Evolutionary conservation across 1,140 invertebrate species (phyloP), one percentile per base, ranked within the genome.

Genomic region (Sarcophaga bullata): DNA sequence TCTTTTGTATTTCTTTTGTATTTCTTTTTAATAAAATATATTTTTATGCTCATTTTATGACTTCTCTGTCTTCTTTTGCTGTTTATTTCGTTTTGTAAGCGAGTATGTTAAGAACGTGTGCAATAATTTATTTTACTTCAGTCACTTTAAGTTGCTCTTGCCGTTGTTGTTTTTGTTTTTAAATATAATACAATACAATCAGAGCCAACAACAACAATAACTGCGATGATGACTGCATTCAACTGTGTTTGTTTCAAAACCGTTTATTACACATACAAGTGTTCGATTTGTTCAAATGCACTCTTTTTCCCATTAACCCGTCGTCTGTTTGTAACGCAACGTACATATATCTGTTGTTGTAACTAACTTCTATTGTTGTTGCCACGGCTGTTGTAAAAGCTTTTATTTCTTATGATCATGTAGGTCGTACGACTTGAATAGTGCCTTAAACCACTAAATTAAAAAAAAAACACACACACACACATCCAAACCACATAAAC

Each of bases 401-500:
- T 15, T n/a, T 68, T 68, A 7, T 68, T 68, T 68, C 8, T 25
- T 17, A 78, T 17, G 19, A n/a, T n/a, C 75, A 5, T 9, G 58
- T 7, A 13, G 48, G 47, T 76, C 46, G 48, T 50, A 50, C 15
- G 8, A 25, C 49, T 49, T 17, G 11, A n/a, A 78, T 78, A 78
- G 17, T 78, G 75, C 75, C 75, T 25, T 48, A 78, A 78, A 17
- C 75, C 75, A 78, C 37, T 19, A 78, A 49, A 78, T 19, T 52
- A 17, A 19, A 19, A 37, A 37, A 37, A 37, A 37, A 1, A 37
- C 25, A 37, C 25, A 37, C 4, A 4, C 25, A 72, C 62, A 72
- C 37, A 25, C 62, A 72, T 19, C 1, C 25, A 37, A 1, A 37
- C 25, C 25, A 37, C 25, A 37, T 4, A 37, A 37, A 37, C 1